Conservation (phyloP, 2,888 invertebrate species). For the Scaptomyza polygonia region DNA sequence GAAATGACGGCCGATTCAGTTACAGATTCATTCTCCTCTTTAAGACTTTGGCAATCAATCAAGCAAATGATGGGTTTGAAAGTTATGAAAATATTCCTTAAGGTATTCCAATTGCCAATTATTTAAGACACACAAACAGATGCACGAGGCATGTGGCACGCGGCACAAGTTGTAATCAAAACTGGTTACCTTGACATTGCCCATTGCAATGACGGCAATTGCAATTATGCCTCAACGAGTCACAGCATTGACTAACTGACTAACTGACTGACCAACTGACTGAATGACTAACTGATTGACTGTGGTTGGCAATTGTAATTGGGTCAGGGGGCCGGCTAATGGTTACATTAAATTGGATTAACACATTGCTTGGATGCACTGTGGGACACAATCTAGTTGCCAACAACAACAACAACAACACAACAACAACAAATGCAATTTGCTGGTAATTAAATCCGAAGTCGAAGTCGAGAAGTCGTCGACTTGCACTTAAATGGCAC, state of each 20-base stretch:
- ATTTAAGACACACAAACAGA: constrained; percentile 49
- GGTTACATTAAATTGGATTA: constrained; percentile 73
- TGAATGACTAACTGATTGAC: constrained; percentile 10
- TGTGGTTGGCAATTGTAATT: constrained; percentile 26
- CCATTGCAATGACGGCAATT: constrained; percentile 23
- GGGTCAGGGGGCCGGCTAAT: constrained; percentile 64
- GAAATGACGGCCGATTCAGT: constrained; percentile 43
- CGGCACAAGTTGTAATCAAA: constrained; percentile 56
- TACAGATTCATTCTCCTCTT: constrained; percentile 28
- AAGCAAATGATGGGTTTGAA: constrained; percentile 21
- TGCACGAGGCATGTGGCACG: constrained; percentile 19
- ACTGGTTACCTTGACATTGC: constrained; percentile 78
- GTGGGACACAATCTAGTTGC: constrained; percentile 41
- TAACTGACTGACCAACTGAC: constrained; percentile 24
- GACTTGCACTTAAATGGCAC: constrained; percentile 75
- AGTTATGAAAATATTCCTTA: constrained; percentile 71
- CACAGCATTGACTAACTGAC: constrained; percentile 7
- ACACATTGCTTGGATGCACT: constrained; percentile 60
- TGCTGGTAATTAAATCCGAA: constrained; percentile 71
- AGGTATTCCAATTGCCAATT: constrained; percentile 60
- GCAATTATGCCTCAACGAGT: constrained; percentile 31
- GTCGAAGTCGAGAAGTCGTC: constrained; percentile 12
- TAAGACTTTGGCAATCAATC: constrained; percentile 66
- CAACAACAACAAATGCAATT: constrained; percentile 75
- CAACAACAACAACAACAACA: constrained; percentile 45